Evolutionary conservation across 2,888 invertebrate genomes (phyloP), one percentile per base, ranked within the genome.

Genomic region (Watsonalla cultraria): DNA sequence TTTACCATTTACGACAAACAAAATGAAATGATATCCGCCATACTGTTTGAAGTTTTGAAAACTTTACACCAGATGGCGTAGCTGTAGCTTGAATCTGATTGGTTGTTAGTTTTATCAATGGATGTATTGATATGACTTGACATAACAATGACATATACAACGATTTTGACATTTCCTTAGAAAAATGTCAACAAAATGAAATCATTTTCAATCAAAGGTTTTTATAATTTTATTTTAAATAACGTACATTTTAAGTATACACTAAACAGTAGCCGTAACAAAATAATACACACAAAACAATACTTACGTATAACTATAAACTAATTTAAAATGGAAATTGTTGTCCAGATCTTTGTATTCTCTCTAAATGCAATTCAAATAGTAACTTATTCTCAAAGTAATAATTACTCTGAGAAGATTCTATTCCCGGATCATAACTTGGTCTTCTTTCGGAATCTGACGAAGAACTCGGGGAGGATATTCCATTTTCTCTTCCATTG

Each of bases 311-410:
- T 35, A 67, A 64, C 54, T 59, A 56, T 74, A 70, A 63, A 46
- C 45, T 57, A 59, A 66, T 65, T 74, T 79, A 88, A 82, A 86
- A 90, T 52, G 86, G 91, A 67, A 82, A 88, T 61, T 86, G 85
- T 63, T 92, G 90, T 45, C 90, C 91, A 76, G 84, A 85, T 86
- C 97, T 92, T 82, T 95, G 94, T 76, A 95, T 84, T 76, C 97
- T 92, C 73, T 96, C 95, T 78, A 96, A 88, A 83, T 97, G 96
- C 78, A 96, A 92, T 82, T 96, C 94, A 88, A 95, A 96, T 72
- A 98, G 87, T 74, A 97, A 85, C 88, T 96, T 96, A 82, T 98
- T 98, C 68, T 95, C 94, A 80, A 95, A 97, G 80, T 97, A 98
- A 82, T 95, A 95, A 35, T 95, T 96, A 91, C 97, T 98, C 72